Evolutionary conservation across 2,113 vertebrate species (phyloP).

Genomic region (Aspidoscelis tigris): DNA sequence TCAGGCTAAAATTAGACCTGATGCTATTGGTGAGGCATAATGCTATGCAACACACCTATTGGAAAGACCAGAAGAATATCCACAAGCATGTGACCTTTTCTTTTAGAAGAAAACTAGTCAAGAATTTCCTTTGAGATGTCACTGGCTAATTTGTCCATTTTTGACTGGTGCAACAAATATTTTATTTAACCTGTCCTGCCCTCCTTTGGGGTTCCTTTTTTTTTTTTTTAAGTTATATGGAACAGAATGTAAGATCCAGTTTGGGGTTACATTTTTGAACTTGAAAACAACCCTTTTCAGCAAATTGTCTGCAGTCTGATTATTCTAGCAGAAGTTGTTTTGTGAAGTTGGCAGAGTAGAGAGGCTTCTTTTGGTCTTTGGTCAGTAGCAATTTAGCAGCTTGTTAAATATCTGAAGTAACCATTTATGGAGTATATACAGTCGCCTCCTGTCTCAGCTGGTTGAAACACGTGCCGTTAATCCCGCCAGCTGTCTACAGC

Average conservation of each 20-base stretch:
- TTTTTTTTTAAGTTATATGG: background rate
- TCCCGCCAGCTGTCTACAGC: constrained; percentile 33
- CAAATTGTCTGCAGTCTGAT: constrained; percentile 61
- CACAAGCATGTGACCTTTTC: constrained; percentile 55
- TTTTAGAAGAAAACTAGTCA: constrained; percentile 63
- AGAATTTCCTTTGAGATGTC: constrained; percentile 66
- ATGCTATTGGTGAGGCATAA: constrained; percentile 23
- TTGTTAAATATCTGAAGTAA: constrained; percentile 45
- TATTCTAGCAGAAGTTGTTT: constrained; percentile 71
- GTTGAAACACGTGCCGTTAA: constrained; percentile 35
- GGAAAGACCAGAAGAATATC: constrained; percentile 46
- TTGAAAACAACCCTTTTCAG: constrained; percentile 68
- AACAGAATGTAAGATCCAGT: too few relatives aligned
- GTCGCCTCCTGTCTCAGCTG: constrained; percentile 28
- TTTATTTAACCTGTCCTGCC: constrained; percentile 64
- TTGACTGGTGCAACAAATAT: constrained; percentile 52
- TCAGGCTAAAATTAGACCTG: constrained; percentile 63
- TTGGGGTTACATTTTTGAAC: constrained; percentile 56
- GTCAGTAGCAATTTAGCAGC: constrained; percentile 57
- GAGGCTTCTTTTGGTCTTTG: constrained; percentile 47
- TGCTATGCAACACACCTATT: constrained; percentile 53
- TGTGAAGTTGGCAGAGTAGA: constrained; percentile 53
- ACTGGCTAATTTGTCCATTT: constrained; percentile 47
- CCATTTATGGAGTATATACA: constrained; percentile 45
- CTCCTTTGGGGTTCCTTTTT: constrained; percentile 60